Conservation (phyloP, 2,797 vertebrate genomes). For the Glyptemys insculpta region DNA sequence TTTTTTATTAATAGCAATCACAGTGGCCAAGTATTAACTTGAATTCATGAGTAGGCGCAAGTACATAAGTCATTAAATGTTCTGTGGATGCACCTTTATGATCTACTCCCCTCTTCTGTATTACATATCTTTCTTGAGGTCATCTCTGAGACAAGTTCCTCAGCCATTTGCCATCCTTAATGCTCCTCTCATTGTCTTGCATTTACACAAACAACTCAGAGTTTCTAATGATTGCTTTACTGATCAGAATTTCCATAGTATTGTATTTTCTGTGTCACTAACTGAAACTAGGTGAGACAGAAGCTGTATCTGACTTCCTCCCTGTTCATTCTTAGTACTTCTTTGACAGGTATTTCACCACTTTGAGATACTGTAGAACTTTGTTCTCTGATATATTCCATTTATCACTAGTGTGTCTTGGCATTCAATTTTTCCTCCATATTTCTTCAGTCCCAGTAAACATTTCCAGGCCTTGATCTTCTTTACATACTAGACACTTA, state of each 20-base stretch:
- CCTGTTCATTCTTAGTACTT: background rate
- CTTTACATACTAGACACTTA: rapidly evolving
- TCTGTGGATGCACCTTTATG: background rate
- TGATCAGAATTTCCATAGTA: background rate
- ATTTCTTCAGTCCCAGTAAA: background rate
- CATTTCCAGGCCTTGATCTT: constrained; percentile 13
- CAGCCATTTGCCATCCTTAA: background rate
- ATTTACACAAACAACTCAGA: background rate
- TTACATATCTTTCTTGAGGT: no score
- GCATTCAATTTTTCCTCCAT: background rate
- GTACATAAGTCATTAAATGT: background rate
- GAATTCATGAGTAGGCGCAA: background rate
- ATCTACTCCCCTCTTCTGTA: background rate
- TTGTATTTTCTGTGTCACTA: background rate
- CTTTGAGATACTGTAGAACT: background rate
- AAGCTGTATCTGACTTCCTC: background rate
- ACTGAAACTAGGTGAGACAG: background rate
- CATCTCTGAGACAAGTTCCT: background rate
- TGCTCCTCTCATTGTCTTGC: background rate
- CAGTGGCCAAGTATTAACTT: background rate
- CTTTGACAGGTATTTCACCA: background rate
- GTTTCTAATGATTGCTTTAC: background rate
- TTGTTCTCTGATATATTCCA: background rate
- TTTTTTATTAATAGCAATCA: background rate
- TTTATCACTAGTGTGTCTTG: background rate